Evolutionary conservation across 2,113 vertebrate genomes (phyloP), one percentile per base, ranked within the genome.

Genomic region (Chlorocebus sabaeus): DNA sequence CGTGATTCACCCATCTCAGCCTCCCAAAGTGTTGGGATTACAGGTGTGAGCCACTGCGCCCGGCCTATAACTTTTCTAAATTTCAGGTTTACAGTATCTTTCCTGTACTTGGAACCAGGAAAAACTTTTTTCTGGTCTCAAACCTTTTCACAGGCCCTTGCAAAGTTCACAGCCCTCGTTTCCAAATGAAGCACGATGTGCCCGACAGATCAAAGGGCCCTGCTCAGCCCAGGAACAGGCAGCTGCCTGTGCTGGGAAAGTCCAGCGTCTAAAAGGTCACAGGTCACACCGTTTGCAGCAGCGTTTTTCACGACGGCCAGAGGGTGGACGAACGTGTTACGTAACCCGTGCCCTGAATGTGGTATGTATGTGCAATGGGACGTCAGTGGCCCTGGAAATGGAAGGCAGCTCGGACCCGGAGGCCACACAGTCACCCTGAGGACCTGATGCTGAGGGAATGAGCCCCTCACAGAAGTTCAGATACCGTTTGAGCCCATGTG

Each of bases 311-410:
- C 57, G 25, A 10, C 12, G 27, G 87, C 86, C 68, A 35, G 43
- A 23, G 7, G 1, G 5, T 6, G 20, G 10, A 5, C 4, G 17
- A 4, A 23, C 18, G 5, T 55, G 18, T 55, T 55, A 8, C 2
- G 18, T 20, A 7, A 20, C 52, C 18, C 52, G 18, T 55, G 52
- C 6, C 52, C 52, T 2, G 18, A 70, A 40, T 1, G 43, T 8
- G 43, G 61, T 30, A n/a, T 0, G 18, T 52, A 12, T 16, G 4
- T 16, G 32, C 4, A 6, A 16, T 1, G 68, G 40, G 64, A 32
- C 2, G 2, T 12, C 61, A 6, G 12, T 30, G 27, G 27, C 5
- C 12, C 61, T 6, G 11, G 61, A 64, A 30, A 32, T 30, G 59
- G 25, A 61, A 5, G 59, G 59, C 25, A 64, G 25, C 25, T 64